Conservation (phyloP, 2,113 vertebrate species). For the Mugil cephalus region DNA sequence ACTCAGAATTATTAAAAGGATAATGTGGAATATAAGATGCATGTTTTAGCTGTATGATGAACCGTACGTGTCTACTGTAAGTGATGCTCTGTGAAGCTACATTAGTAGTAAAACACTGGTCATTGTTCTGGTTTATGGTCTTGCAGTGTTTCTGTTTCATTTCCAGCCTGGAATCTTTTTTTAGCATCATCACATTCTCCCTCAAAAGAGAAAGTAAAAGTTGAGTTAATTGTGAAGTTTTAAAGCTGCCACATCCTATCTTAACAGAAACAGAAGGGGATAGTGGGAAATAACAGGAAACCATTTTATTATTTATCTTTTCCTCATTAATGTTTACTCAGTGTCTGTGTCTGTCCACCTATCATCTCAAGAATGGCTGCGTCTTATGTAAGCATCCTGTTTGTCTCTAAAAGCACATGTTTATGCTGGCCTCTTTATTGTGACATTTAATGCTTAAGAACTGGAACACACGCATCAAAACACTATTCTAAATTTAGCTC, state of each 20-base stretch:
- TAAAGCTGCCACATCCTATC: too few relatives aligned
- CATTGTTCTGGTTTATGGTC: too few relatives aligned
- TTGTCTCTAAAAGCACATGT: slow-evolving; percentile 19
- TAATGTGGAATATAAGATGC: too few relatives aligned
- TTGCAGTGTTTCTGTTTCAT: too few relatives aligned
- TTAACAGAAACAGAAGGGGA: neutral
- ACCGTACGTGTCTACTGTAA: too few relatives aligned
- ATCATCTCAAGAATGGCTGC: neutral
- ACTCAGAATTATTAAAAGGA: neutral
- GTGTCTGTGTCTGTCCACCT: neutral
- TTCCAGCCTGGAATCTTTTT: too few relatives aligned
- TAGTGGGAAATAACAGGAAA: neutral
- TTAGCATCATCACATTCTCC: too few relatives aligned
- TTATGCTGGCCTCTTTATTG: slow-evolving; percentile 22
- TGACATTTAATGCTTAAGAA: neutral
- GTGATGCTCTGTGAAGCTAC: too few relatives aligned
- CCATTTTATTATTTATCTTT: slow-evolving; percentile 1
- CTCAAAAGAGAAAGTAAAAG: too few relatives aligned
- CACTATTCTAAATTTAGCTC: neutral
- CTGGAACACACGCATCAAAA: neutral
- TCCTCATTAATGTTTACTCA: neutral
- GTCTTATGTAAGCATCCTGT: slow-evolving; percentile 30
- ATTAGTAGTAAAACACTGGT: too few relatives aligned
- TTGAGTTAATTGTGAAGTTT: too few relatives aligned
- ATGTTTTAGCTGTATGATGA: too few relatives aligned